Evolutionary conservation across 2,888 invertebrate genomes (phyloP).

Genomic region (Plebejus argus): DNA sequence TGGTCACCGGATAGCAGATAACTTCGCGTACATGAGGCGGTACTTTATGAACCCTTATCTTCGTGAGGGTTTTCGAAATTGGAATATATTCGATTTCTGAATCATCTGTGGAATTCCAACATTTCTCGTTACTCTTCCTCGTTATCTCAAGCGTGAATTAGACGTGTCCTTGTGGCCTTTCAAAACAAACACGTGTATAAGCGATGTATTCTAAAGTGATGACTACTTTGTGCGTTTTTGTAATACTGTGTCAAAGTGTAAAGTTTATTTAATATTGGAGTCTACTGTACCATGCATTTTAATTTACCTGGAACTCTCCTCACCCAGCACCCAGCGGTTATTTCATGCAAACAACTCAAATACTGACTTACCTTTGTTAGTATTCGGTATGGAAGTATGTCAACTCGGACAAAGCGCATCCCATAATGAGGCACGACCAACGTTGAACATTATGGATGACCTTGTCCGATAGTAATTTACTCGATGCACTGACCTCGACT

Average conservation of each 20-base stretch:
- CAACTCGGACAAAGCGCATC: slow-evolving; percentile 59
- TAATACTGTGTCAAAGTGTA: slow-evolving; percentile 43
- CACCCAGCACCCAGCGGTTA: slow-evolving; percentile 61
- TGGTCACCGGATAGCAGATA: slow-evolving; percentile 82
- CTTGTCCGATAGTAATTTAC: slow-evolving; percentile 61
- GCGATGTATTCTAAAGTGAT: slow-evolving; percentile 57
- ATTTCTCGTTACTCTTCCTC: slow-evolving; percentile 51
- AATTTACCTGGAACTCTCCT: slow-evolving; percentile 62
- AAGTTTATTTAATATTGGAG: slow-evolving; percentile 75
- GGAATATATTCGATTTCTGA: slow-evolving; percentile 91
- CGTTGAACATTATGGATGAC: slow-evolving; percentile 55
- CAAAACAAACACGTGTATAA: slow-evolving; percentile 58
- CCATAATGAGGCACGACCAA: slow-evolving; percentile 40
- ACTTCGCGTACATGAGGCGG: slow-evolving; percentile 77
- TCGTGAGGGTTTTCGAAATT: slow-evolving; percentile 89
- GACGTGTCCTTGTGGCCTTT: slow-evolving; percentile 68
- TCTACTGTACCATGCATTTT: slow-evolving; percentile 62
- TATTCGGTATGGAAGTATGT: slow-evolving; percentile 60
- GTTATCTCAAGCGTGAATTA: slow-evolving; percentile 64
- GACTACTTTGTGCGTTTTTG: slow-evolving; percentile 57
- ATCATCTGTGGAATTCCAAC: slow-evolving; percentile 85
- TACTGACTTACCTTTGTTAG: slow-evolving; percentile 68
- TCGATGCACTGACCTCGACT: slow-evolving; percentile 57
- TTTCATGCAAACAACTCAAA: slow-evolving; percentile 58
- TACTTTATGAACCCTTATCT: slow-evolving; percentile 88